Percentiles rank a stretch among this genome's conserved stretches.
Conservation (phyloP, 2,888 invertebrate species). For the Drymonia ruficornis region DNA sequence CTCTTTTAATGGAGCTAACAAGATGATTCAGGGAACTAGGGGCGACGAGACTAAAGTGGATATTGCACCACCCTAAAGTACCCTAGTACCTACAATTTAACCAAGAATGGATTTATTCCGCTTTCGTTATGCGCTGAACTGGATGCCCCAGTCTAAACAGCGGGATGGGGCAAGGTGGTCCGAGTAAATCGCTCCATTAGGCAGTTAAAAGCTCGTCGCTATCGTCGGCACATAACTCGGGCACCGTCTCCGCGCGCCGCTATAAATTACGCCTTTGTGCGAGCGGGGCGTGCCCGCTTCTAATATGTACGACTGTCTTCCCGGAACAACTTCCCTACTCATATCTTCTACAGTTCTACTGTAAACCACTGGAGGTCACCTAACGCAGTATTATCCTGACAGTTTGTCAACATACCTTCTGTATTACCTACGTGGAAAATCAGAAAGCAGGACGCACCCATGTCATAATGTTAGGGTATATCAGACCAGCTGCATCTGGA, state of each 20-base stretch:
- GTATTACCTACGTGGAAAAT: constrained; percentile 38
- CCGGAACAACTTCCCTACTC: constrained; percentile 69
- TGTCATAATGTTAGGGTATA: too few relatives aligned
- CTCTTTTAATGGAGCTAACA: too few relatives aligned
- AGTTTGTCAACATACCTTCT: constrained; percentile 53
- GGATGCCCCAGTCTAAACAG: constrained; percentile 66
- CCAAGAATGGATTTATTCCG: constrained; percentile 45
- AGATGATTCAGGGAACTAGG: too few relatives aligned
- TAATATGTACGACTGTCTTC: constrained; percentile 84
- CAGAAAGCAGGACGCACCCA: constrained; percentile 9
- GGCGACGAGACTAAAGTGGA: too few relatives aligned
- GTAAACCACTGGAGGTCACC: constrained; percentile 70
- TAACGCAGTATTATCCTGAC: constrained; percentile 65
- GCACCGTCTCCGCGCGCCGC: constrained; percentile 80
- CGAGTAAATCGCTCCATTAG: constrained; percentile 83
- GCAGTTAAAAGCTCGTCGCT: constrained; percentile 85
- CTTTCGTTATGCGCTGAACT: constrained; percentile 49
- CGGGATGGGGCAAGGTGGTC: constrained; percentile 75
- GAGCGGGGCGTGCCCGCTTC: constrained; percentile 80
- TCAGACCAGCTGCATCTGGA: too few relatives aligned
- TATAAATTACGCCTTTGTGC: constrained; percentile 84
- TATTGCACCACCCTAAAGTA: too few relatives aligned
- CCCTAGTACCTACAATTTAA: neutral
- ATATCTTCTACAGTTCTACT: constrained; percentile 69
- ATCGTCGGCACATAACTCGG: constrained; percentile 82